phyloP scores from a whole-genome alignment of 2,113 vertebrate species.

The Rhea americana region DNA sequence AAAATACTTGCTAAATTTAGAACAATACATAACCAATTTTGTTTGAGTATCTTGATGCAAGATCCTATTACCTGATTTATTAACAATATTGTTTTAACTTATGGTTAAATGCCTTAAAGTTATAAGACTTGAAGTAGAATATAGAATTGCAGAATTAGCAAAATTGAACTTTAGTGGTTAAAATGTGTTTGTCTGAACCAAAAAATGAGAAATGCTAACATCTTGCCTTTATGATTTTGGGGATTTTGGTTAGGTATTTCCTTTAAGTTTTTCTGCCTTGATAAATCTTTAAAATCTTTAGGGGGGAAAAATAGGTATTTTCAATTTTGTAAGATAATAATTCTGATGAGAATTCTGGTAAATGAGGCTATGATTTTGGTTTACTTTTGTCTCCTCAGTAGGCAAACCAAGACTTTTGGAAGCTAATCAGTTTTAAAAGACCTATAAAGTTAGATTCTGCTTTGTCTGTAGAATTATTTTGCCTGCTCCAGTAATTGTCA shows the following conservation, averaged over 20 bases:
- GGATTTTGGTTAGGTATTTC: too few species aligned
- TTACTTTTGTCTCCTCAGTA: neutral
- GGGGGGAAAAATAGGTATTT: neutral
- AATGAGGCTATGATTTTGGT: neutral
- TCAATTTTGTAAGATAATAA: neutral
- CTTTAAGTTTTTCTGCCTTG: neutral
- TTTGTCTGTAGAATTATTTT: constrained; percentile 24
- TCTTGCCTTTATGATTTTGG: neutral
- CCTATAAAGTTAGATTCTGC: neutral
- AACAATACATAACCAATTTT: neutral
- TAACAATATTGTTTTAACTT: neutral
- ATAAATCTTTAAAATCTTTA: neutral
- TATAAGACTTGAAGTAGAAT: neutral
- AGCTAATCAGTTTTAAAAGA: neutral
- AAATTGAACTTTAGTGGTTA: neutral
- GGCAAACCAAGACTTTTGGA: neutral
- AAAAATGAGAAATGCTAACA: neutral
- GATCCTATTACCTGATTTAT: neutral
- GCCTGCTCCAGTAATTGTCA: neutral
- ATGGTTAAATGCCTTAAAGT: neutral
- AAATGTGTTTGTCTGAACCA: neutral
- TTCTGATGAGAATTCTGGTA: neutral
- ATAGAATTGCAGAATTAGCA: neutral
- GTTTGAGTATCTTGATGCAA: neutral
- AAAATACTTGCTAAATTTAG: neutral